Evolutionary conservation across 2,888 invertebrate species (phyloP).

Genomic region (Chamaedrilus cognettii): DNA sequence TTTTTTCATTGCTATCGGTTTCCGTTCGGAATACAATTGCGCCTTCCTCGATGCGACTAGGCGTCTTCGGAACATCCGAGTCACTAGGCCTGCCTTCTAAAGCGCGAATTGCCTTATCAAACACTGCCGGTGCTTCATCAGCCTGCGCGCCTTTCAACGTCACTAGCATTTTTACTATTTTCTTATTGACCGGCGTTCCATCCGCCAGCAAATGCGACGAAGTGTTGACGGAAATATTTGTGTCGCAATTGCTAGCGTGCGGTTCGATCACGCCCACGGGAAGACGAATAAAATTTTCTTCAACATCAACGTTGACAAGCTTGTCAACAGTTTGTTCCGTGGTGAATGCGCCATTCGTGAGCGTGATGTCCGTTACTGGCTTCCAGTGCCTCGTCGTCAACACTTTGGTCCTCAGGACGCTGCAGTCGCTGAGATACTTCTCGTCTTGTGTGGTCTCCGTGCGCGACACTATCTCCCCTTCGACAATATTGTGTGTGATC

Average conservation of each 20-base stretch:
- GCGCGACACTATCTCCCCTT: slow-evolving; percentile 1
- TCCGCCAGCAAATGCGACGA: slow-evolving; percentile 8
- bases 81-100: background rate
- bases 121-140: background rate
- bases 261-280: slow-evolving; percentile 18
- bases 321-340: background rate
- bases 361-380: slow-evolving; percentile 12
- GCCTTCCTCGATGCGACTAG: slow-evolving; percentile 10
- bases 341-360: slow-evolving; percentile 3
- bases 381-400: slow-evolving; percentile 14
- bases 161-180: slow-evolving; percentile 8
- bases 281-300: slow-evolving; percentile 11
- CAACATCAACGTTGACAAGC: slow-evolving; percentile 7
- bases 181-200: slow-evolving; percentile 12
- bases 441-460: slow-evolving; percentile 10
- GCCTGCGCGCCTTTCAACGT: background rate
- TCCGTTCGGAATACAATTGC: slow-evolving; percentile 8
- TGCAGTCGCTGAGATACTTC: slow-evolving; percentile 10
- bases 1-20: slow-evolving; percentile 12
- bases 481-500: slow-evolving; percentile 7
- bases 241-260: slow-evolving; percentile 18
- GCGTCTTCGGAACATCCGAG: background rate
- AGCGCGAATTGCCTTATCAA: background rate
- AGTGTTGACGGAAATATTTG: slow-evolving; percentile 13
- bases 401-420: slow-evolving; percentile 3